These are phyloP conservation scores for Drosophila peninsularis DNA, from an alignment of 2,888 invertebrate genomes.

Conservation along the genomic window DNA sequence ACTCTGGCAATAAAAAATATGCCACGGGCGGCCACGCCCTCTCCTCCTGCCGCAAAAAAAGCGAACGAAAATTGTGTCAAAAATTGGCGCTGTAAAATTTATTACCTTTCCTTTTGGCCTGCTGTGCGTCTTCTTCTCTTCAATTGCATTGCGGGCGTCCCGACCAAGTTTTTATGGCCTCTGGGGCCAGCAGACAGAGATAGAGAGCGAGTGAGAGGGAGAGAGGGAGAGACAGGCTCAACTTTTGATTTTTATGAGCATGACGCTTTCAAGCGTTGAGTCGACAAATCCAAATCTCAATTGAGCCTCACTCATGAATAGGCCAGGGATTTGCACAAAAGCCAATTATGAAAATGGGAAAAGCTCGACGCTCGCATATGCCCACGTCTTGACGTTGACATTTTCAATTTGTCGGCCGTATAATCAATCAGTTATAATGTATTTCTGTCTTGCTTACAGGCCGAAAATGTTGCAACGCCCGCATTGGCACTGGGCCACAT, in stretches of 20 bases:
- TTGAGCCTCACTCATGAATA: slow-evolving; percentile 39
- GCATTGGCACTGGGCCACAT: slow-evolving; percentile 54
- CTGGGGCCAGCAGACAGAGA: not conserved
- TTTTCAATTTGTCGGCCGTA: slow-evolving; percentile 50
- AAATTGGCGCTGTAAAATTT: slow-evolving; percentile 70
- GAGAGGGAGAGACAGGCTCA: not conserved
- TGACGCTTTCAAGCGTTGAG: slow-evolving; percentile 33
- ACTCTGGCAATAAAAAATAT: slow-evolving; percentile 75
- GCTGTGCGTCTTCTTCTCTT: slow-evolving; percentile 30
- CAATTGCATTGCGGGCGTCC: slow-evolving; percentile 39
- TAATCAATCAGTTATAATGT: slow-evolving; percentile 56
- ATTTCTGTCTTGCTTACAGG: slow-evolving; percentile 41
- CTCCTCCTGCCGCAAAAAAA: not conserved
- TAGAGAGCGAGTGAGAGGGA: not conserved
- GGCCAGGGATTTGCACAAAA: slow-evolving; percentile 48
- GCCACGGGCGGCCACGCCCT: slow-evolving; percentile 29
- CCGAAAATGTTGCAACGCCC: slow-evolving; percentile 44
- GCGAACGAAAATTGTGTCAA: slow-evolving; percentile 62
- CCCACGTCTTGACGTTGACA: slow-evolving; percentile 39
- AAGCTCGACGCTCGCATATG: slow-evolving; percentile 21
- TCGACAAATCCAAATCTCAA: slow-evolving; percentile 48
- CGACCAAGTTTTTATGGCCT: slow-evolving; percentile 41
- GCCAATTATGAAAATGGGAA: slow-evolving; percentile 54
- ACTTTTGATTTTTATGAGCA: slow-evolving; percentile 53
- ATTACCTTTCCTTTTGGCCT: slow-evolving; percentile 66